Percentiles rank a stretch among this genome's conserved stretches.
Evolutionary conservation across 2,797 vertebrate species (phyloP).

Genomic region (Centroberyx gerrardi): DNA sequence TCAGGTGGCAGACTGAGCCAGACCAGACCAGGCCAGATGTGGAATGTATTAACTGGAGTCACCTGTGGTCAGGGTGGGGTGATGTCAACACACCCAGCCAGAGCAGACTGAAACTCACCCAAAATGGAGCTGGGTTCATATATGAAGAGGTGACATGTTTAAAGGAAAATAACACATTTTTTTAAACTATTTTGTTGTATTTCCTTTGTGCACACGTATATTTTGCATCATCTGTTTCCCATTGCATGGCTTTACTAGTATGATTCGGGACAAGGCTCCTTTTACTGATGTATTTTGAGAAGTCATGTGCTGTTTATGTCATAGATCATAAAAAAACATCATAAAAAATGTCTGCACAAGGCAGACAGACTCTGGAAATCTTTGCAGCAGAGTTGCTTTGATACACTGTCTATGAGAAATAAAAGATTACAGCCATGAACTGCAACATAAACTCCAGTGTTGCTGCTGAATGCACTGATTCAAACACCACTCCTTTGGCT

Average conservation of each 20-base stretch:
- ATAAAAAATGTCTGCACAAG: constrained; percentile 52
- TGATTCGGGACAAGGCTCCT: constrained; percentile 25
- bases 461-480: constrained; percentile 15
- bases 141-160: not conserved
- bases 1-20: constrained; percentile 46
- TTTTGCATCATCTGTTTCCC: constrained; percentile 45
- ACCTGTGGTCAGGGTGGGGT: constrained; percentile 45
- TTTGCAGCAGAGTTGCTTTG: constrained; percentile 42
- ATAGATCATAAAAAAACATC: constrained; percentile 56
- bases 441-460: constrained; percentile 22
- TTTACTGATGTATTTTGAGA: constrained; percentile 53
- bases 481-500: not conserved
- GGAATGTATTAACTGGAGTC: constrained; percentile 49
- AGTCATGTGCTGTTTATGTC: constrained; percentile 66
- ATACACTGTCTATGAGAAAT: constrained; percentile 30
- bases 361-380: constrained; percentile 40
- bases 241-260: constrained; percentile 44
- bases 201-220: constrained; percentile 8
- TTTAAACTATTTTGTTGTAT: constrained; percentile 3
- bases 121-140: not conserved
- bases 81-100: constrained; percentile 32
- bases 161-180: constrained; percentile 1
- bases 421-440: constrained; percentile 28
- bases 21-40: constrained; percentile 52
- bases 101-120: constrained; percentile 11